phyloP scores from a whole-genome alignment of 1,140 invertebrate species.

The Ceratina calcarata region DNA sequence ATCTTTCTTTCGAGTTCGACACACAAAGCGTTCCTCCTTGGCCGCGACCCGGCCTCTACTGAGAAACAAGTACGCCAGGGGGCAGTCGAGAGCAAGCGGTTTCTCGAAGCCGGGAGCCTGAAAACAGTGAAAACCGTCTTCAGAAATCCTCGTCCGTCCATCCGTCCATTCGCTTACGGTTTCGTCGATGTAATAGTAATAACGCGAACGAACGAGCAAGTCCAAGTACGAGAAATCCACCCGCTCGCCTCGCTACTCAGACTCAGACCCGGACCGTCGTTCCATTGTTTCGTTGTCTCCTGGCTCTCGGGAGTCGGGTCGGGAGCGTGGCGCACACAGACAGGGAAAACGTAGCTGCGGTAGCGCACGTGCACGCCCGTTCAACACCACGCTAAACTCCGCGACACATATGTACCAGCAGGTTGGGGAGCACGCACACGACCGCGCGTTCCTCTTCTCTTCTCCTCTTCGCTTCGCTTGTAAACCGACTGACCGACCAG shows the following conservation, averaged over 20 bases:
- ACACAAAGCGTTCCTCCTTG: slow-evolving; percentile 47
- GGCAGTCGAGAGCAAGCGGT: slow-evolving; percentile 50
- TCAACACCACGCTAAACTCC: not conserved
- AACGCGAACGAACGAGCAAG: slow-evolving; percentile 9
- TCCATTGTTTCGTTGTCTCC: slow-evolving; percentile 51
- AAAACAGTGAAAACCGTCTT: slow-evolving; percentile 36
- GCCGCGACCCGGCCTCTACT: slow-evolving; percentile 46
- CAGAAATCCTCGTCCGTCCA: slow-evolving; percentile 8
- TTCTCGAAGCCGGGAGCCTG: slow-evolving; percentile 41
- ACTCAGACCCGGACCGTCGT: slow-evolving; percentile 19
- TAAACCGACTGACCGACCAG: slow-evolving; percentile 34
- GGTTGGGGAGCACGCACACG: slow-evolving; percentile 15
- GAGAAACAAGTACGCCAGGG: slow-evolving; percentile 51
- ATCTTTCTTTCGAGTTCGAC: not conserved
- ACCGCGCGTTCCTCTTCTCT: not conserved
- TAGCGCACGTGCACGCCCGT: slow-evolving; percentile 45
- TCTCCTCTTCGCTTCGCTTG: not conserved
- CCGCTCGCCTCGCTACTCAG: slow-evolving; percentile 39
- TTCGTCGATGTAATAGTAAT: slow-evolving; percentile 20
- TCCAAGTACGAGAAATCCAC: slow-evolving; percentile 23
- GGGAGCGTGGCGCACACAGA: slow-evolving; percentile 33
- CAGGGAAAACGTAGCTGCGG: not conserved
- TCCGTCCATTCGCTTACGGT: slow-evolving; percentile 13
- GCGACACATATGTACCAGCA: slow-evolving; percentile 20
- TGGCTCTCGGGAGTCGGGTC: slow-evolving; percentile 3